Conservation (phyloP, 2,113 vertebrate species). For the Kryptolebias marmoratus region DNA sequence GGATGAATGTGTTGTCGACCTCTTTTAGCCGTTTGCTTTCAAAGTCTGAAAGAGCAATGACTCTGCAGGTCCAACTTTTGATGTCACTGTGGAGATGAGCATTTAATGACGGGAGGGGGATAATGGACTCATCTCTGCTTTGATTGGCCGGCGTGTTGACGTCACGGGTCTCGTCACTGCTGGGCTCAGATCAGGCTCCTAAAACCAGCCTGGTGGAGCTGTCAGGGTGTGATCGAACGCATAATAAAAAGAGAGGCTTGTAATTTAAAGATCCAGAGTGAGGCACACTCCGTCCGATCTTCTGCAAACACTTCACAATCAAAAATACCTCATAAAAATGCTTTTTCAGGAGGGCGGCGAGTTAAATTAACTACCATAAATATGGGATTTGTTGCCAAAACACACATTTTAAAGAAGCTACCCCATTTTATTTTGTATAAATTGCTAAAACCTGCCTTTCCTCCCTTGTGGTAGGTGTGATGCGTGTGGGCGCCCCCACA, state of each 20-base stretch:
- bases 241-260: constrained; percentile 30
- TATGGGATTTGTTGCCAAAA: background rate
- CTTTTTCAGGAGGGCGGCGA: too few relatives aligned
- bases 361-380: background rate
- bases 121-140: constrained; percentile 7
- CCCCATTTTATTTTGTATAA: background rate
- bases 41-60: constrained; percentile 27
- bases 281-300: background rate
- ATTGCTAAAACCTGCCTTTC: background rate
- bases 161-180: constrained; percentile 9
- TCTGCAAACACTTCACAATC: too few relatives aligned
- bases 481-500: constrained; percentile 66
- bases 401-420: background rate
- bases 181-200: constrained; percentile 19
- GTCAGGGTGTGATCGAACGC: constrained; percentile 60
- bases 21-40: background rate
- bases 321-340: too few relatives aligned
- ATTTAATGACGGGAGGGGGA: constrained; percentile 12
- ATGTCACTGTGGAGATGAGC: constrained; percentile 42
- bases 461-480: constrained; percentile 65
- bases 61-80: constrained; percentile 34
- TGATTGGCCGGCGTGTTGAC: constrained; percentile 43
- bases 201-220: constrained; percentile 46
- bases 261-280: constrained; percentile 38
- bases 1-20: background rate